Base-by-base conservation (phyloP, 1,140 invertebrate genomes). In the Octopus bimaculoides region DNA sequence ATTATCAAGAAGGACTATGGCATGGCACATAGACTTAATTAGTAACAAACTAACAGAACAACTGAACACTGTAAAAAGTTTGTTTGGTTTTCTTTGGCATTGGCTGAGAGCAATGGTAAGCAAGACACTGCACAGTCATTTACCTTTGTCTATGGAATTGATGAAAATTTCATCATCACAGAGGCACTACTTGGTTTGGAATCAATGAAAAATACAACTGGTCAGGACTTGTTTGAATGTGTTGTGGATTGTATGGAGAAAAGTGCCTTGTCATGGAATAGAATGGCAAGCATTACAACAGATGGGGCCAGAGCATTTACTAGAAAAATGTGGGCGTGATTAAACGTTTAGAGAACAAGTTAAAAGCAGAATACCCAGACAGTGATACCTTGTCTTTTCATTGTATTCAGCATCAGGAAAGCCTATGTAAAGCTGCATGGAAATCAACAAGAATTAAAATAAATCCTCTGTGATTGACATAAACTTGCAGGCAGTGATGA, bases 121-220 rank as follows among this genome's bases (percentile, higher is more conserved):
- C 56, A 61, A 61, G 56, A 61, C 56, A 61, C 56, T 8, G 56
- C 56, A 61, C 14, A 61, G 56, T 61, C 14, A 61, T 14, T 61
- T 61, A 61, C 14, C 56, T 61, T 61, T 61, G 56, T 61, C 14
- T 61, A 14, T 61, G 56, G 56, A 61, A 61, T 61, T 61, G 56
- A 61, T 61, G 56, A 61, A 61, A 61, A 61, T 61, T 61, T 61
- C 56, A 61, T 61, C 56, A 61, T 14, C 56, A 61, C 56, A 61
- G 7, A 61, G 56, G 56, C 7, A 61, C 56, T 61, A 61, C 7
- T 61, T 61, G 56, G 56, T 61, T 61, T 61, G 56, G 56, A 61
- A 61, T 61, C 56, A 61, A 61, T 61, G 7, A 61, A 61, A 61
- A 61, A 61, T 14, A 61, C 56, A 7, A 61, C 56, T 8, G 56